These are phyloP conservation scores for Merluccius polli DNA, from an alignment of 2,797 vertebrate genomes.

Conservation along the genomic window DNA sequence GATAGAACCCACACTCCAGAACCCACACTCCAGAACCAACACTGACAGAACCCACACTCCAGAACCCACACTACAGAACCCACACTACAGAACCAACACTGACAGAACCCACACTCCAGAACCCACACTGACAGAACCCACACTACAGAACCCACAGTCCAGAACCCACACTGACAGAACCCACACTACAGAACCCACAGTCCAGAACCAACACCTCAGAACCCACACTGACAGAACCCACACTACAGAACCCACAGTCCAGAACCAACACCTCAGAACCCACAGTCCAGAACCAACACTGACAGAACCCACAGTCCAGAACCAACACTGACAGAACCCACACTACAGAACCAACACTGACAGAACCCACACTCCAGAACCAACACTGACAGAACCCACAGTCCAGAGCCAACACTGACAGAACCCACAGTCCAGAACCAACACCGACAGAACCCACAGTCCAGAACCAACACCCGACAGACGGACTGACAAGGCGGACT, in stretches of 20 bases:
- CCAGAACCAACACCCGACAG: background rate
- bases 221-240: no score
- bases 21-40: no score
- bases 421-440: background rate
- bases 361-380: no score
- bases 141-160: background rate
- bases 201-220: background rate
- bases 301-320: no score
- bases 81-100: background rate
- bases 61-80: background rate
- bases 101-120: no score
- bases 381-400: no score
- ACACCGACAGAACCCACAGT: background rate
- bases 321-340: no score
- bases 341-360: no score
- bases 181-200: background rate
- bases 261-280: no score
- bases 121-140: background rate
- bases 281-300: no score
- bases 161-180: background rate
- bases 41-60: background rate
- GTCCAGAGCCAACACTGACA: background rate
- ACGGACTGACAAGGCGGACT: constrained; percentile 70
- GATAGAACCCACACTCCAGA: background rate
- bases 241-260: no score